A percentile compares a stretch with the other conserved stretches of the same genome.
Evolutionary conservation across 2,888 invertebrate species (phyloP).

Genomic region (Hirtodrosophila trivittata): DNA sequence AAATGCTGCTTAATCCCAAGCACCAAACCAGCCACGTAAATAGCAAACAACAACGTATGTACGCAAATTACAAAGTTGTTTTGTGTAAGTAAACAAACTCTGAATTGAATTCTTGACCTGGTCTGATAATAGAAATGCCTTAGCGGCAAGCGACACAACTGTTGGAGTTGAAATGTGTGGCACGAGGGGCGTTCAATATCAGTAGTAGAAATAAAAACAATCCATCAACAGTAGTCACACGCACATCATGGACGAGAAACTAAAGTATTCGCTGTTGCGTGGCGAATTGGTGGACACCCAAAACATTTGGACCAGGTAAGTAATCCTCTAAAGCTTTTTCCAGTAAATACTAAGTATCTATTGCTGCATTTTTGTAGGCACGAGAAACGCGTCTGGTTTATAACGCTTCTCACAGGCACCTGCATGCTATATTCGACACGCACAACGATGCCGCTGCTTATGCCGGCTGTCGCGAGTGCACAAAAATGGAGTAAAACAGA

Average conservation of each 20-base stretch:
- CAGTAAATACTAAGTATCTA: neutral
- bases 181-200: constrained; percentile 28
- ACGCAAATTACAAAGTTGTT: constrained; percentile 17
- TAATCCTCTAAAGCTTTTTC: neutral
- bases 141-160: constrained; percentile 31
- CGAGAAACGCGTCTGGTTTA: constrained; percentile 86
- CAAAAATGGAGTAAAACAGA: constrained; percentile 88
- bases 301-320: constrained; percentile 83
- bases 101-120: constrained; percentile 20
- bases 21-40: constrained; percentile 64
- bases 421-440: constrained; percentile 88
- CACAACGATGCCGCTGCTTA: constrained; percentile 87
- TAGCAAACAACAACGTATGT: constrained; percentile 23
- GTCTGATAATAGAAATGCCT: constrained; percentile 37
- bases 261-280: constrained; percentile 83
- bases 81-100: constrained; percentile 23
- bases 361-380: constrained; percentile 75
- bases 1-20: constrained; percentile 46
- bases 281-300: constrained; percentile 84
- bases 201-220: constrained; percentile 21
- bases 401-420: constrained; percentile 87
- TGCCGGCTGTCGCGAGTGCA: constrained; percentile 87
- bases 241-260: constrained; percentile 80
- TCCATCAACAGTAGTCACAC: constrained; percentile 19
- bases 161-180: constrained; percentile 27